Evolutionary conservation across 1,140 invertebrate species (phyloP).

Genomic region (Atta cephalotes): DNA sequence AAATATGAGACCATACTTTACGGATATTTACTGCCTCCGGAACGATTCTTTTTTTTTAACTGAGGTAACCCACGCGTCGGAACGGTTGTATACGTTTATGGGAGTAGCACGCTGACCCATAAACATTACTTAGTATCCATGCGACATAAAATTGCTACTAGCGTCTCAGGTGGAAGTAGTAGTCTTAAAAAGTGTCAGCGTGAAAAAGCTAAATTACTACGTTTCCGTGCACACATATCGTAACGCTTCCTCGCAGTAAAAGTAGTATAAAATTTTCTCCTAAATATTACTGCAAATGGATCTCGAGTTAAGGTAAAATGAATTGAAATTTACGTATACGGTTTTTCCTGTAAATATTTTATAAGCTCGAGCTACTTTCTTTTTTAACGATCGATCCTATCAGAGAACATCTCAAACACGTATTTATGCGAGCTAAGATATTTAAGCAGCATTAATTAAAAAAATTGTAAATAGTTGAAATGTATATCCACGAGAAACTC

Average conservation of each 20-base stretch:
- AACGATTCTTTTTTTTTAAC: conserved; percentile 51
- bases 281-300: neutral
- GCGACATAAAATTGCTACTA: conserved; percentile 53
- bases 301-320: neutral
- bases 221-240: neutral
- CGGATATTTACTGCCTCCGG: conserved; percentile 74
- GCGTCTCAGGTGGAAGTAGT: conserved; percentile 36
- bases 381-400: neutral
- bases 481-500: conserved; percentile 20
- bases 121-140: conserved; percentile 74
- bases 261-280: conserved; percentile 7
- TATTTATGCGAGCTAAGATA: neutral
- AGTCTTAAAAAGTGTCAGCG: conserved; percentile 44
- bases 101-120: conserved; percentile 72
- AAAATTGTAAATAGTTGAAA: conserved; percentile 3
- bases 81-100: conserved; percentile 56
- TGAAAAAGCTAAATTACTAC: conserved; percentile 27
- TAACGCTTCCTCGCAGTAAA: conserved; percentile 16
- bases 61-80: conserved; percentile 37
- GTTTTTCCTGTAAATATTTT: neutral
- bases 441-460: neutral
- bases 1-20: conserved; percentile 79
- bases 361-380: no score
- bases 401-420: neutral
- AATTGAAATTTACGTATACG: conserved; percentile 18